Base-by-base conservation (phyloP, 2,888 invertebrate genomes). In the Ethmia dodecea region DNA sequence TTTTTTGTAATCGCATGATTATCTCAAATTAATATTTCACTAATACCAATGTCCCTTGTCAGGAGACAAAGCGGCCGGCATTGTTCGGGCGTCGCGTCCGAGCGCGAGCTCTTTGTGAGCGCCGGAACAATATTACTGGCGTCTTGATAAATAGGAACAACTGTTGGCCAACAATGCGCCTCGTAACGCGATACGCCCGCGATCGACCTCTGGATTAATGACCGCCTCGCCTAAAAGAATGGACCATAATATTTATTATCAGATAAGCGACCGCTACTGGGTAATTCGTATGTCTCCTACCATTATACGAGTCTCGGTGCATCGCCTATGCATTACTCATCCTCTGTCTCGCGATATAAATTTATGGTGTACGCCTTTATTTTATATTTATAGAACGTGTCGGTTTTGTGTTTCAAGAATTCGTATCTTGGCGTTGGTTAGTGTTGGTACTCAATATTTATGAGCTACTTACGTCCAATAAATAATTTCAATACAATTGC, bases 161-260 rank as follows among this genome's bases (percentile, higher is more conserved):
- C 80, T 74, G 74, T 63, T 60, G 68, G 63, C 68, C 69, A 79
- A 86, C 84, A 84, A 86, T 84, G 71, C 72, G 59, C 62, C 64
- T 66, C 68, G 83, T 81, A 83, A 81, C 76, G 67, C 77, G 84
- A 86, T 84, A 83, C 76, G 71, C 59, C 62, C 74, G 65, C 71
- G 77, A 86, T 86, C 84, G 77, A 75, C 72, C 71, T 49, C 63
- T 76, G 75, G 80, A 84, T 86, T 84, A 84, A 86, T 86, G 84
- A 80, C 79, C 67, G 72, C 67, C 78, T 74, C 78, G 73, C 75
- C 79, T 80, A 84, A 86, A 86, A 86, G 84, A 86, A 86, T 83
- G 80, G 79, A 70, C 76, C 67, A 76, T 75, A 81, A 84, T 84
- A 84, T 86, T 84, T 84, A 83, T 84, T 81, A 86, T 86, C 81